Percentiles rank a stretch among this genome's conserved stretches.
Evolutionary conservation across 2,888 invertebrate species (phyloP).

Genomic region (Cheilosia impressa): DNA sequence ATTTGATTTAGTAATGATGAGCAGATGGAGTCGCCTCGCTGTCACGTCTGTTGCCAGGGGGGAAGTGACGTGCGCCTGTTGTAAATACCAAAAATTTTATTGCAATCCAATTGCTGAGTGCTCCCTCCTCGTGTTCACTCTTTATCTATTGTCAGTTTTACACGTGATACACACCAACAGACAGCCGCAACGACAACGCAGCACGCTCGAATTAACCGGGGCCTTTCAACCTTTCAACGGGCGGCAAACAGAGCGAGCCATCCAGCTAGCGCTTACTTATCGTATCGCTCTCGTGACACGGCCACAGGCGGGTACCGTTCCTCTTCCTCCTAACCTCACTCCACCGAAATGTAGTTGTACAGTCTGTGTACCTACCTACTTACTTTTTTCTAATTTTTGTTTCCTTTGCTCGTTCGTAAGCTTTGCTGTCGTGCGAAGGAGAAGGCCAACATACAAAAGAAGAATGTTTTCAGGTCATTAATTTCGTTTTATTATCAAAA

Average conservation of each 20-base stretch:
- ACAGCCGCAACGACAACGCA: constrained; percentile 42
- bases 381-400: constrained; percentile 24
- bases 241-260: constrained; percentile 52
- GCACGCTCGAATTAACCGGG: constrained; percentile 70
- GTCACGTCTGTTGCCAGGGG: background rate
- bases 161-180: constrained; percentile 53
- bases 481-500: constrained; percentile 54
- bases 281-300: constrained; percentile 37
- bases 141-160: constrained; percentile 22
- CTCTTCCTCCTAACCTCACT: constrained; percentile 28
- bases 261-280: constrained; percentile 46
- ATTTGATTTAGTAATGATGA: constrained; percentile 24
- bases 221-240: constrained; percentile 62
- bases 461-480: constrained; percentile 60
- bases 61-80: too few species aligned
- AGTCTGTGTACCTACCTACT: constrained; percentile 1
- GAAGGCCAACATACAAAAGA: constrained; percentile 17
- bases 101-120: constrained; percentile 22
- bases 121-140: constrained; percentile 1
- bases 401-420: background rate
- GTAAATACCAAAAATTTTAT: constrained; percentile 42
- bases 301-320: constrained; percentile 27
- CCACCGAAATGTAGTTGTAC: background rate
- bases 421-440: constrained; percentile 5
- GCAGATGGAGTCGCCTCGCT: background rate